Conservation (phyloP, 92 coral and sea anemone genomes). For the Siderastrea siderea region DNA sequence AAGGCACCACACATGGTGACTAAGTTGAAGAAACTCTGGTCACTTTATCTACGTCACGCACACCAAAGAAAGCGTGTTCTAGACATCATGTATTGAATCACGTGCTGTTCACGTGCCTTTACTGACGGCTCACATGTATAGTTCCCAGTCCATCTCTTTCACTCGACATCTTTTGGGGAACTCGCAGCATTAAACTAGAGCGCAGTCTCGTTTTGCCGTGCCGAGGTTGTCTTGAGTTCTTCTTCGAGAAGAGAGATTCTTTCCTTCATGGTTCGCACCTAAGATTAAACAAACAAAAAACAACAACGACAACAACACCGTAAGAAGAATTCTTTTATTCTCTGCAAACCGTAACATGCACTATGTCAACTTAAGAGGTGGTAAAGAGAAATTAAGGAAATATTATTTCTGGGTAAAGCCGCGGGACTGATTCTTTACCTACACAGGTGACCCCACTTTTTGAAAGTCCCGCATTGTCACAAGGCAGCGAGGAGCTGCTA, state of each 20-base stretch:
- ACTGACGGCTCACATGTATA: too few relatives aligned
- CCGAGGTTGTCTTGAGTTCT: constrained; percentile 63
- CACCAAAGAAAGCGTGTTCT: neutral
- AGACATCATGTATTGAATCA: neutral
- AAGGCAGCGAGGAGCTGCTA: too few relatives aligned
- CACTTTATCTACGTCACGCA: neutral
- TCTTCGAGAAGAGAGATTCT: constrained; percentile 84
- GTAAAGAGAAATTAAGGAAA: too few relatives aligned
- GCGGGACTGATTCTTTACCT: too few relatives aligned
- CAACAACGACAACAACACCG: neutral
- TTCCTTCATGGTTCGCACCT: constrained; percentile 89
- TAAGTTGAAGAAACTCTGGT: too few relatives aligned
- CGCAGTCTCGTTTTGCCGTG: constrained; percentile 90
- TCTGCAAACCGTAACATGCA: too few relatives aligned
- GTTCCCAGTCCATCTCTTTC: too few relatives aligned
- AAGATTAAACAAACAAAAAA: neutral
- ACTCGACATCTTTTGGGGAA: too few relatives aligned
- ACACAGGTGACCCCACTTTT: too few relatives aligned
- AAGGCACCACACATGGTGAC: neutral
- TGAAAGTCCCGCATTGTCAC: too few relatives aligned
- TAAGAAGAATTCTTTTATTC: neutral
- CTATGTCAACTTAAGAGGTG: too few relatives aligned
- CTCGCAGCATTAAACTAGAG: constrained; percentile 30
- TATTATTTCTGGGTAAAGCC: too few relatives aligned
- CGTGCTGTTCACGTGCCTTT: neutral